Percentiles rank a stretch among this genome's conserved stretches.
Conservation (phyloP, 1,140 invertebrate genomes). For the Archivesica marissinica region DNA sequence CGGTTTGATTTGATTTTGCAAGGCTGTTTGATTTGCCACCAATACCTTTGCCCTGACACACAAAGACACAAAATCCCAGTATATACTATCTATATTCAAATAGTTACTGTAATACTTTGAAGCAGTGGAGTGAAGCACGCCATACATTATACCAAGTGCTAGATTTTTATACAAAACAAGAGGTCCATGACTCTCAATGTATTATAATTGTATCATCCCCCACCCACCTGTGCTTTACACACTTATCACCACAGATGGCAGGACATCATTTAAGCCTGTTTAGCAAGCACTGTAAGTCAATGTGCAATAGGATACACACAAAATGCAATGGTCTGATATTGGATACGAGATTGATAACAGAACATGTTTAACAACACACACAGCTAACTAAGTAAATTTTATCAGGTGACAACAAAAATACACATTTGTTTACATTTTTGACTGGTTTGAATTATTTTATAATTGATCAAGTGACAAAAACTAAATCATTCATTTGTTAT, state of each 20-base stretch:
- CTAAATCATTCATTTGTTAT: too few relatives aligned
- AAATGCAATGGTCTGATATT: constrained; percentile 11
- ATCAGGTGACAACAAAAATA: too few relatives aligned
- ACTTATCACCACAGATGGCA: not conserved
- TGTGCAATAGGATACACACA: constrained; percentile 29
- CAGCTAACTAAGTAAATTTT: too few relatives aligned
- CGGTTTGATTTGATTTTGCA: too few relatives aligned
- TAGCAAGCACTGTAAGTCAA: not conserved
- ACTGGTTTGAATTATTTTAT: too few relatives aligned
- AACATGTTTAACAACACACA: too few relatives aligned
- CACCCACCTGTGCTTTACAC: not conserved
- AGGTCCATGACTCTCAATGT: constrained; percentile 5
- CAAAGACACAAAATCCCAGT: not conserved
- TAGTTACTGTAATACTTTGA: not conserved
- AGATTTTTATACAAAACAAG: constrained; percentile 5
- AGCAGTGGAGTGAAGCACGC: not conserved
- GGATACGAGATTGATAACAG: constrained; percentile 1
- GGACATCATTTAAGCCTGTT: not conserved
- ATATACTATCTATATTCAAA: not conserved
- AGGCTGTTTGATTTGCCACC: not conserved
- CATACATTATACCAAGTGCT: not conserved
- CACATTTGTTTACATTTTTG: too few relatives aligned
- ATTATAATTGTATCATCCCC: not conserved
- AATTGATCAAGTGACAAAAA: too few relatives aligned
- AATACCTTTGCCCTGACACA: not conserved